phyloP scores from a whole-genome alignment of 2,888 invertebrate genomes.

The Diaprepes abbreviatus region DNA sequence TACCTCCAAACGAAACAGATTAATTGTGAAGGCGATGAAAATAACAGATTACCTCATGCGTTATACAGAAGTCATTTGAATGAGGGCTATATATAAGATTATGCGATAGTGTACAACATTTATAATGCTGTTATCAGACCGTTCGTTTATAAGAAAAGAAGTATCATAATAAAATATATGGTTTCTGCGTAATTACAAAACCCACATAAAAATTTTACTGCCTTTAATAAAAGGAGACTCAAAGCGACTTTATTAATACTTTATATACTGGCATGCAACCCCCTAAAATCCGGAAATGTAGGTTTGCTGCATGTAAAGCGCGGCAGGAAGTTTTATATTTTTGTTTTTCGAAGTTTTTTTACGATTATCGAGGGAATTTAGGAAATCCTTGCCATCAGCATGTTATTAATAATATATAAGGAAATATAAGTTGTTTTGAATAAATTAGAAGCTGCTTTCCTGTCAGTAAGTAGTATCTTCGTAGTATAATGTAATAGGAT shows the following conservation, averaged over 20 bases:
- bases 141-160: constrained; percentile 12
- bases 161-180: constrained; percentile 38
- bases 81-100: constrained; percentile 13
- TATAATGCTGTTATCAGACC: constrained; percentile 34
- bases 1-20: constrained; percentile 36
- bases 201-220: constrained; percentile 34
- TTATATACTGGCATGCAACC: constrained; percentile 11
- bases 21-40: constrained; percentile 35
- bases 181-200: constrained; percentile 30
- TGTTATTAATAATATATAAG: constrained; percentile 14
- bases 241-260: constrained; percentile 29
- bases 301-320: constrained; percentile 14
- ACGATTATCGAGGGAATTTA: constrained; percentile 22
- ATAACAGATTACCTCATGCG: constrained; percentile 28
- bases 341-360: constrained; percentile 31
- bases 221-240: constrained; percentile 33
- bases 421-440: constrained; percentile 12
- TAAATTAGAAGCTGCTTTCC: constrained; percentile 22
- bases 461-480: too few relatives aligned
- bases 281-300: constrained; percentile 26
- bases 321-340: constrained; percentile 23
- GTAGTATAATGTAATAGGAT: too few relatives aligned
- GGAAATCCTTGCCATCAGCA: constrained; percentile 18
- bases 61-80: constrained; percentile 33
- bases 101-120: constrained; percentile 21